phyloP scores from a whole-genome alignment of 2,888 invertebrate species.

The Papilio demoleus region DNA sequence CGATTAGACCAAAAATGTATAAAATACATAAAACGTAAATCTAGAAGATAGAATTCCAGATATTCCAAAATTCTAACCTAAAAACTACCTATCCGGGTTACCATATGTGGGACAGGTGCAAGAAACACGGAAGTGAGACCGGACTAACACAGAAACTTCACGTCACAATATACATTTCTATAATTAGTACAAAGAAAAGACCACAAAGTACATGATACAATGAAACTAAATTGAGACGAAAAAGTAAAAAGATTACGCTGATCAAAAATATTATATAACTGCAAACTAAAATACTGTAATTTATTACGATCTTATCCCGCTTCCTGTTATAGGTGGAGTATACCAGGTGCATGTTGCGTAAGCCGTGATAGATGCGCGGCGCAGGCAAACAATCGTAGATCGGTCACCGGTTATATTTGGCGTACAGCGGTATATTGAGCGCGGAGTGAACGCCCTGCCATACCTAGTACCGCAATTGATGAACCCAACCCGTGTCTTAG shows the following conservation, averaged over 20 bases:
- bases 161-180: background rate
- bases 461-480: conserved; percentile 46
- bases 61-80: background rate
- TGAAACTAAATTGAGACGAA: background rate
- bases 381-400: conserved; percentile 42
- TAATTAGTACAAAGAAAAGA: background rate
- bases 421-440: conserved; percentile 51
- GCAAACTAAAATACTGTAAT: background rate
- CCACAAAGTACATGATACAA: background rate
- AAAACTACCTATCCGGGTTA: background rate
- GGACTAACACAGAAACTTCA: background rate
- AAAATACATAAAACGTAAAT: background rate
- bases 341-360: conserved; percentile 30
- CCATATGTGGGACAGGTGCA: background rate
- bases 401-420: conserved; percentile 45
- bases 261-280: background rate
- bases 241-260: background rate
- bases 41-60: background rate
- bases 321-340: background rate
- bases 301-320: background rate
- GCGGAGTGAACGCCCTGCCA: conserved; percentile 52
- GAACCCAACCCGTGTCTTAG: conserved; percentile 15
- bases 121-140: conserved; percentile 6
- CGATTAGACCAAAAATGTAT: background rate
- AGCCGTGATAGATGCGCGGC: conserved; percentile 18